A percentile compares a stretch with the other conserved stretches of the same genome.
phyloP scores from a whole-genome alignment of 2,888 invertebrate species.

The Cantharis lateralis region DNA sequence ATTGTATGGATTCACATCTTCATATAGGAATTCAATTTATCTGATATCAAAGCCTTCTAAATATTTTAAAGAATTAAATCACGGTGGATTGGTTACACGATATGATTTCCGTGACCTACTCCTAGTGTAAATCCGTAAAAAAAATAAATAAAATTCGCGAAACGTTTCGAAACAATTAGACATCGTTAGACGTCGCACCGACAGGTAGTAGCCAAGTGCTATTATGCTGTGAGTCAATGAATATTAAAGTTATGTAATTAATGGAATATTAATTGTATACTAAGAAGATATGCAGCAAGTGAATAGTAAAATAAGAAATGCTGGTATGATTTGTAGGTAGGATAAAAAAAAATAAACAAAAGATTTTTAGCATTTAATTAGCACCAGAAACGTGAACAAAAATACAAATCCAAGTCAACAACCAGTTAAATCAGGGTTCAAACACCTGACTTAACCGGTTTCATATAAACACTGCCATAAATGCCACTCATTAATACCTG shows the following conservation, averaged over 20 bases:
- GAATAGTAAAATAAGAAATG: not conserved
- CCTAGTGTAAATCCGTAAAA: too few relatives aligned
- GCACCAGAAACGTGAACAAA: conserved; percentile 30
- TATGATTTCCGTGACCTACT: too few relatives aligned
- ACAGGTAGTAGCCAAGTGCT: not conserved
- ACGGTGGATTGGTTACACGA: too few relatives aligned
- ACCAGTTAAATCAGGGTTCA: conserved; percentile 33
- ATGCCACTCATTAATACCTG: conserved; percentile 39
- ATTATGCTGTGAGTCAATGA: not conserved
- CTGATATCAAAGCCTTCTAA: not conserved
- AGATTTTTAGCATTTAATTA: conserved; percentile 27
- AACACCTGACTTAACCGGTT: conserved; percentile 37
- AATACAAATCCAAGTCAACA: conserved; percentile 34
- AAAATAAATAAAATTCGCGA: not conserved
- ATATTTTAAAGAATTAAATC: not conserved
- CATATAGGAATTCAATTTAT: not conserved
- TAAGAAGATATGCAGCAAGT: not conserved
- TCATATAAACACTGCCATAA: conserved; percentile 37
- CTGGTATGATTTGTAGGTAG: not conserved
- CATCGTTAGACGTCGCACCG: not conserved
- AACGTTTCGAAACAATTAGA: not conserved
- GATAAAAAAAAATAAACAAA: conserved; percentile 16
- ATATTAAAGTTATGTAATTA: not conserved
- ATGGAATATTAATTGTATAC: not conserved
- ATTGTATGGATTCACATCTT: conserved; percentile 18